phyloP scores from a whole-genome alignment of 2,113 vertebrate genomes.

The Dasyornis broadbenti region DNA sequence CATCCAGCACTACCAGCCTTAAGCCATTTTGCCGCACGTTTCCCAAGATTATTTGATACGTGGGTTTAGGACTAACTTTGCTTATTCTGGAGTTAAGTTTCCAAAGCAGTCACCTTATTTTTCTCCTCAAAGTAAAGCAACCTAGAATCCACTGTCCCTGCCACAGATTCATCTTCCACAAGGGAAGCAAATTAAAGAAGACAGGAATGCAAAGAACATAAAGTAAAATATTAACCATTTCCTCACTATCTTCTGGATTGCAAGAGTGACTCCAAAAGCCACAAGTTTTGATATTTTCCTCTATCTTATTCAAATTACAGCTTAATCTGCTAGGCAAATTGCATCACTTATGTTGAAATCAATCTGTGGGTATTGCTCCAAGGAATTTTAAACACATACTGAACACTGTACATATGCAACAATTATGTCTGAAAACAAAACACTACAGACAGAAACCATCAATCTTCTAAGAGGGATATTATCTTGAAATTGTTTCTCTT shows the following conservation, averaged over 20 bases:
- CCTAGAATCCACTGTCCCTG: not conserved
- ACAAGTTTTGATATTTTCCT: not conserved
- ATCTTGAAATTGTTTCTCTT: not conserved
- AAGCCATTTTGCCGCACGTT: not conserved
- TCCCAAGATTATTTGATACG: not conserved
- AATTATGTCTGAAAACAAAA: not conserved
- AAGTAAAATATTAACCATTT: not conserved
- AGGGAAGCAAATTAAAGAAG: not conserved
- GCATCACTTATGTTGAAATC: not conserved
- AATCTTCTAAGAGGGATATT: not conserved
- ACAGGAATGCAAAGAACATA: not conserved
- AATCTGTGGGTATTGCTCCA: not conserved
- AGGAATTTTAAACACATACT: not conserved
- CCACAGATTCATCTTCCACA: not conserved
- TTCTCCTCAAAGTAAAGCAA: not conserved
- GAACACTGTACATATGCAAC: not conserved
- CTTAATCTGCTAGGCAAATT: not conserved
- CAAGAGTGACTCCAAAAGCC: accelerated
- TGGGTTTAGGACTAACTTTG: not conserved
- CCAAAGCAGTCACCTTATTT: not conserved
- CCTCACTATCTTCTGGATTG: not conserved
- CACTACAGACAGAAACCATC: not conserved
- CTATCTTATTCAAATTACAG: not conserved
- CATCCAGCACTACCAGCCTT: not conserved
- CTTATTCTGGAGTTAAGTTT: not conserved